Percentiles rank a stretch among this genome's conserved stretches.
phyloP scores from a whole-genome alignment of 2,888 invertebrate genomes.

The Cephalotes varians region DNA sequence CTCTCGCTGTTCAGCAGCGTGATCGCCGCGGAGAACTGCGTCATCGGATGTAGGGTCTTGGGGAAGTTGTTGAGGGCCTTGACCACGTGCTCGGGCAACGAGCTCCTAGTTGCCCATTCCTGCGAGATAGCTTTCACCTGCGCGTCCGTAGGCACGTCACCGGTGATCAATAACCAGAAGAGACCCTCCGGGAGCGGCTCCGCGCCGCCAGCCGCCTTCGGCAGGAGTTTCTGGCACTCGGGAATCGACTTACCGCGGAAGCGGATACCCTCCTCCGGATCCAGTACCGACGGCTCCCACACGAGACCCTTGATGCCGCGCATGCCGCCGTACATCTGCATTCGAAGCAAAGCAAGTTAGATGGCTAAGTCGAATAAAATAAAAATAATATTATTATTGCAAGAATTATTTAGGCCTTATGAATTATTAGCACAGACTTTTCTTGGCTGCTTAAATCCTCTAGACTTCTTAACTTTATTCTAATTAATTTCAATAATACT shows the following conservation, averaged over 20 bases:
- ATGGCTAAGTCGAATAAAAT: background rate
- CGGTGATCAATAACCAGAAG: conserved; percentile 97
- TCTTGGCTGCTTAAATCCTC: background rate
- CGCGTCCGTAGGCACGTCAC: conserved; percentile 93
- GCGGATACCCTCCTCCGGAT: conserved; percentile 97
- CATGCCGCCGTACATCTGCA: conserved; percentile 97
- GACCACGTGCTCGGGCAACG: conserved; percentile 96
- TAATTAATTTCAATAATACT: background rate
- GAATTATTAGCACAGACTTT: background rate
- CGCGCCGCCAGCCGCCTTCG: conserved; percentile 92
- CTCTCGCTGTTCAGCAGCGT: conserved; percentile 97
- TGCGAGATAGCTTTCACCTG: conserved; percentile 88
- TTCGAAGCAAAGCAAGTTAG: background rate
- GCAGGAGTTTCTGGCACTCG: conserved; percentile 95
- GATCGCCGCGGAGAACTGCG: conserved; percentile 96
- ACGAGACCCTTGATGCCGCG: conserved; percentile 97
- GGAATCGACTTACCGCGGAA: conserved; percentile 98
- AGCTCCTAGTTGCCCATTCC: conserved; percentile 90
- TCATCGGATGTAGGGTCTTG: conserved; percentile 96
- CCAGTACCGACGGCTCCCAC: conserved; percentile 97
- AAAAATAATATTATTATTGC: background rate
- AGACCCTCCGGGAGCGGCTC: conserved; percentile 97
- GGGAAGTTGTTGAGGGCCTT: conserved; percentile 97
- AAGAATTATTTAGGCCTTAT: conserved; percentile 4
- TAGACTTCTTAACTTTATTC: background rate